Conservation (phyloP, 2,113 vertebrate genomes). For the Mystacornis crossleyi region DNA sequence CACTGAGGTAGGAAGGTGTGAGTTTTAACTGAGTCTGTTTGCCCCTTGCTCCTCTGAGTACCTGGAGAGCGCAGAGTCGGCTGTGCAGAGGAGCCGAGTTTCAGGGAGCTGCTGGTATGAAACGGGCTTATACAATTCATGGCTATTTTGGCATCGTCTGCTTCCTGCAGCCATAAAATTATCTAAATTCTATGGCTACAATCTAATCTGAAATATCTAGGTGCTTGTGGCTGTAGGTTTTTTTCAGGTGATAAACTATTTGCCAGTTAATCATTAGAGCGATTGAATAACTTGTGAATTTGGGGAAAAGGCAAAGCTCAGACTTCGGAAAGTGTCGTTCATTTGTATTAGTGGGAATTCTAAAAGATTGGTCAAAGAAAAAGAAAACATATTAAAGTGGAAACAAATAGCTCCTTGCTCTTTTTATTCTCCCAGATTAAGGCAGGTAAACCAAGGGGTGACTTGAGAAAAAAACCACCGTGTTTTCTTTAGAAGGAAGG, state of each 20-base stretch:
- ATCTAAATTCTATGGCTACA: background rate
- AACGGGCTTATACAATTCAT: rapidly evolving
- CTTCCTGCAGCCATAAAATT: background rate
- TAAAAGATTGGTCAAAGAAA: background rate
- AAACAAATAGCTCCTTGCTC: background rate
- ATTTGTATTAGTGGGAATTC: background rate
- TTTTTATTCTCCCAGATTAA: background rate
- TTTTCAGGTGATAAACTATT: background rate
- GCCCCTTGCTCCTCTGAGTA: background rate
- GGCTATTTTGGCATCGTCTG: background rate
- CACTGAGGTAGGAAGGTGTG: background rate
- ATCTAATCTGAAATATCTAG: background rate
- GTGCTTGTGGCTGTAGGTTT: background rate
- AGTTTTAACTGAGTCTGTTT: background rate
- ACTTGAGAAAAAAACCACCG: background rate
- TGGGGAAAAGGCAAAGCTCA: background rate
- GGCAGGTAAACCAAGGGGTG: background rate
- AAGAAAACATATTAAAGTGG: background rate
- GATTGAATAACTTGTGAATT: background rate
- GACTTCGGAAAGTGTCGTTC: background rate
- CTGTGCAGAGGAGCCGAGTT: background rate
- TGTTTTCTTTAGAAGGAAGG: background rate
- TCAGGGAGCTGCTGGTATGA: background rate
- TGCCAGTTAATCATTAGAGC: background rate
- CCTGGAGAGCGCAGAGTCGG: rapidly evolving